Evolutionary conservation across 2,888 invertebrate genomes (phyloP), one percentile per base, ranked within the genome.

Genomic region (Rhagium mordax): DNA sequence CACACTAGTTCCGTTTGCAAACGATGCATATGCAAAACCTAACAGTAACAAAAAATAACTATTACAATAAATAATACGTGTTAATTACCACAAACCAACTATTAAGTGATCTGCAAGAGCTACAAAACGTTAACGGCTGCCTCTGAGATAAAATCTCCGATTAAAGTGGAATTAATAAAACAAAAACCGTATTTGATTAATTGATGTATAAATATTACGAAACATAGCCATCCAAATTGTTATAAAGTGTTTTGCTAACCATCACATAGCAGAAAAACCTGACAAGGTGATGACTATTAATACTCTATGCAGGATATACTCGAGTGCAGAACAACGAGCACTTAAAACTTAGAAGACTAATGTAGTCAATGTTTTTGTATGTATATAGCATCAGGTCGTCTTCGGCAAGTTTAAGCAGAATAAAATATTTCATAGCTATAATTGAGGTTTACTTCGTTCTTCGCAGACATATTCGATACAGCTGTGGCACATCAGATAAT

Each of bases 131-230:
- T 41, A 41, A 41, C 13, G 41, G n/a, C 41, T n/a, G n/a, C n/a
- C n/a, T 10, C n/a, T 41, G n/a, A n/a, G 41, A 41, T 41, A 41
- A 41, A 41, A 41, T 41, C 41, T 41, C 41, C 41, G n/a, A 41
- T 41, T 41, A 41, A 41, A 41, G n/a, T 15, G 41, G n/a, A 41
- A n/a, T 13, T 75, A 77, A 77, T 70, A 74, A 72, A 75, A 77
- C 75, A 74, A 73, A 75, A 72, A 75, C 74, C 55, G 67, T 72
- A 70, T 77, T 77, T 78, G 76, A 78, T 78, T 78, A 78, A 78
- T 78, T 74, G 73, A 66, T 70, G 76, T 78, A 74, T 78, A 75
- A 78, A 76, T 74, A 74, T 78, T 78, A 74, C 74, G 76, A 73
- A 78, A 78, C 70, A 70, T 67, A 59, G 57, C 67, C 57, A n/a